Evolutionary conservation across 2,888 invertebrate genomes (phyloP), one percentile per base, ranked within the genome.

Genomic region (Schizaphis graminum): DNA sequence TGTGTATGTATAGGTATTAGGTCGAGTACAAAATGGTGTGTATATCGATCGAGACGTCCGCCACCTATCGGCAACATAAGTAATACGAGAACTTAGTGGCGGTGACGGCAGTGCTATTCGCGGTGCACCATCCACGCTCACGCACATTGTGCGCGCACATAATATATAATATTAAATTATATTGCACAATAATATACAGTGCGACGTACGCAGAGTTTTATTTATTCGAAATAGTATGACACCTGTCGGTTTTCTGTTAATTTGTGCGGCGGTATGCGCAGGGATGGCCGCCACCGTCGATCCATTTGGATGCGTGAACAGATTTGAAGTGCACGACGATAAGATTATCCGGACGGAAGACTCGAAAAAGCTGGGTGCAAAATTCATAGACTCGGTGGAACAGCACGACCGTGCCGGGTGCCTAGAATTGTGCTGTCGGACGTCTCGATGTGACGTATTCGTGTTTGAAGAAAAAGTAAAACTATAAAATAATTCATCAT

Each of bases 271-370:
- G 41, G 10, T 61, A 2, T 41, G 44, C n/a, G 44, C 44, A 28
- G 41, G 61, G 26, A 57, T 41, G n/a, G 67, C 67, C 7, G 41
- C 61, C 49, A 35, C 56, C 5, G n/a, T 67, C 28, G 84, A 35
- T 21, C 87, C 86, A 11, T 28, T 84, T 57, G 41, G 41, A 35
- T 95, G 95, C 85, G 94, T 67, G 35, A 97, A 97, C 95, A 97
- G 97, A 96, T 98, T 98, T 96, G 98, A 98, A 96, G 97, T 98
- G 95, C 98, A 98, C 96, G 97, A 97, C 95, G 98, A 98, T 96
- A 98, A 98, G 96, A 99, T 99, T 95, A 99, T 99, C 95, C 97
- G 98, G 95, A 98, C 98, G 2, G 98, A 98, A 95, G 98, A 98
- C 96, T 98, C 98, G 0, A 97, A 97, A 95, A 97, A 97, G 92